Percentiles rank a stretch among this genome's conserved stretches.
Evolutionary conservation across 2,113 vertebrate species (phyloP).

Genomic region (Harpagus bidentatus): DNA sequence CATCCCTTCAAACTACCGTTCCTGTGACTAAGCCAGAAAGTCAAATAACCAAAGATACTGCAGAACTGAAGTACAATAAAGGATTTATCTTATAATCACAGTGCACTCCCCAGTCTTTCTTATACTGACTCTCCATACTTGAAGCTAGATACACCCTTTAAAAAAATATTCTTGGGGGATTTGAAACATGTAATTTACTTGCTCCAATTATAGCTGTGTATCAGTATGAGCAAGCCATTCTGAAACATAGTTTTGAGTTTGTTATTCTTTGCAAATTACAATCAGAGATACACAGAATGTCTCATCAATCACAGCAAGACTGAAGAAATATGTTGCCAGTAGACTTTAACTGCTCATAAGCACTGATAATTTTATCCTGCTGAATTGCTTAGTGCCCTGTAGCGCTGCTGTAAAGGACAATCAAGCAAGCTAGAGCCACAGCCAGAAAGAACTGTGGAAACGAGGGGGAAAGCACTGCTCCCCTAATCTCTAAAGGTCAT

Average conservation of each 20-base stretch:
- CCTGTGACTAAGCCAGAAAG: not conserved
- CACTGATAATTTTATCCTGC: not conserved
- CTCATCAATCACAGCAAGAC: not conserved
- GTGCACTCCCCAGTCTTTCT: not conserved
- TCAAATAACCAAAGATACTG: not conserved
- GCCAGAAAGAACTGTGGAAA: not conserved
- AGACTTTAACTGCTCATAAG: not conserved
- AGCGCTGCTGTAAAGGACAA: not conserved
- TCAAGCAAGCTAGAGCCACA: not conserved
- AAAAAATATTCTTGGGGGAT: not conserved
- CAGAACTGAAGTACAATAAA: not conserved
- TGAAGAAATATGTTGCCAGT: not conserved
- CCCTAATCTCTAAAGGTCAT: not conserved
- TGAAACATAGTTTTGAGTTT: not conserved
- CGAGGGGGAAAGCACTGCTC: not conserved
- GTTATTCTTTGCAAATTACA: not conserved
- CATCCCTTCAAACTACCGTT: not conserved
- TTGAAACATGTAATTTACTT: not conserved
- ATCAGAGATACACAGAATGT: not conserved
- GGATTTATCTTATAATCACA: not conserved
- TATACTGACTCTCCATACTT: not conserved
- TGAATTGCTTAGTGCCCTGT: not conserved
- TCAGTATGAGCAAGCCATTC: not conserved
- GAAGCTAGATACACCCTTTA: not conserved
- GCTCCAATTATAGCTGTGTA: not conserved